Evolutionary conservation across 2,113 vertebrate genomes (phyloP), one percentile per base, ranked within the genome.

Genomic region (Cyanistes caeruleus): DNA sequence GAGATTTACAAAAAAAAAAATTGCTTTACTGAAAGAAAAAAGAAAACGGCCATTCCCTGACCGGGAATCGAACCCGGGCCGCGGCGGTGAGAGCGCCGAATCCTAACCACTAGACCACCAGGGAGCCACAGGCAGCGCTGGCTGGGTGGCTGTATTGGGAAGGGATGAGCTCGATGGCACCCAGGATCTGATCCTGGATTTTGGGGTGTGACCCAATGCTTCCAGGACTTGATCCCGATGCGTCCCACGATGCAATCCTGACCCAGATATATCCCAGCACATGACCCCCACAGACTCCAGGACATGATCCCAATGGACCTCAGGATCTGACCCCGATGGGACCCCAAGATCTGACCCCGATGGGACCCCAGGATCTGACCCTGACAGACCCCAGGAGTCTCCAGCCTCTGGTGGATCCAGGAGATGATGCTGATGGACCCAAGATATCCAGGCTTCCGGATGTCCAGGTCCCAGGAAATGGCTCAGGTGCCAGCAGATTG

Each of bases 61-160:
- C 98, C 98, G 97, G 98, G 98, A 98, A 98, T 98, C 97, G 98
- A 98, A 98, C 98, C 98, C 98, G 98, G 98, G 98, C 98, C 98
- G 98, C 98, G 98, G 98, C 98, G 98, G 98, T 98, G 98, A 98
- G 98, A 98, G 98, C 98, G 98, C 98, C 98, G 98, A 98, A 98
- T 98, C 98, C 98, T 98, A 98, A 98, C 98, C 98, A 98, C 98
- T 98, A 98, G 98, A 98, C 98, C 98, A 98, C 97, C 98, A 98
- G 98, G 98, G 98, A 98, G 39, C 11, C 39, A 39, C 39, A 11
- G 11, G 39, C 11, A 39, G 39, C 4, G 39, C 4, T 8, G 11
- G 11, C 39, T 39, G 39, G 39, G 39, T 5, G 39, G 39, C 39
- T 39, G 39, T 8, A 12, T 5, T 39, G 39, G 39, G 11, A 39